Base-by-base conservation (phyloP, 2,888 invertebrate species). In the Dendrolimus pini region DNA sequence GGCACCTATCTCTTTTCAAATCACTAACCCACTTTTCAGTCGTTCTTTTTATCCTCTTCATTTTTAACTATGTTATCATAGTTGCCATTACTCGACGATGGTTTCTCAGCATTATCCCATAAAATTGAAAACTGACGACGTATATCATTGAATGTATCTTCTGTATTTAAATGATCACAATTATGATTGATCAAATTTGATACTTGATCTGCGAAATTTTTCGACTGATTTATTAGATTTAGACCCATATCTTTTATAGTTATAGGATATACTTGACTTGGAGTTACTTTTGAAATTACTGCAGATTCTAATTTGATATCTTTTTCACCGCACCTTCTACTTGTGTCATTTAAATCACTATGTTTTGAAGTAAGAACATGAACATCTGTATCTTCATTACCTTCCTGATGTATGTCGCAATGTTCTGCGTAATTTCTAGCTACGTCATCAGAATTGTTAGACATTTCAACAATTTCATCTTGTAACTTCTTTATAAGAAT, bases 381-480 rank as follows among this genome's bases (percentile, higher is more conserved):
- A 30, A 30, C 30, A 30, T 30, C 30, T 6, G 30, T 30, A 30
- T 30, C 30, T 30, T 30, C 30, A 30, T 30, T 30, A 30, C 3
- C 30, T 30, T 30, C 30, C 30, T 6, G 30, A 30, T 30, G 30
- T 30, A 30, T 30, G 30, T 30, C 30, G 30, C 3, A 30, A 30
- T 30, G 30, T 30, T 30, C 30, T 30, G 30, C 6, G 30, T 30
- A 30, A 30, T 30, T 30, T 30, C 30, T 30, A 3, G 30, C 6
- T 30, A 30, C 57, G 54, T 64, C 68, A 7, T 60, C 65, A 12
- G 66, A 62, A 42, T 65, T 68, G 41, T 62, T 59, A 6, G 72
- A 63, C 69, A 84, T 71, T 41, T 74, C 72, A 58, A 61, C 57
- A 18, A 86, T 77, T 74, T 85, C 83, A 9, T 68, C 65, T 66